Evolutionary conservation across 2,888 invertebrate genomes (phyloP).

Genomic region (Gortyna flavago): DNA sequence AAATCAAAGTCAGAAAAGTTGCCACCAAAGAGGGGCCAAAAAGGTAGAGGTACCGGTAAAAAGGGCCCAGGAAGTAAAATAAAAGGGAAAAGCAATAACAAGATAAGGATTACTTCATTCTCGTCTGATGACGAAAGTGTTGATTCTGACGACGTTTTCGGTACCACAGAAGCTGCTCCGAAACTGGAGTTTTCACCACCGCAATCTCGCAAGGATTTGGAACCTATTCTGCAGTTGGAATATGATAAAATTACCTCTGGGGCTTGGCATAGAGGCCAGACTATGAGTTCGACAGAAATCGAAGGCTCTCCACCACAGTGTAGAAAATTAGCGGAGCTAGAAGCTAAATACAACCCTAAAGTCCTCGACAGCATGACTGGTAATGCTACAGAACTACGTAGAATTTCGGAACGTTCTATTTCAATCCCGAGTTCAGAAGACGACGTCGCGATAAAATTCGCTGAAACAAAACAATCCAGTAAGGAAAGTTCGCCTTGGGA

Average conservation of each 20-base stretch:
- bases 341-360: constrained; percentile 92
- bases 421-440: constrained; percentile 94
- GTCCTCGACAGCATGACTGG: constrained; percentile 91
- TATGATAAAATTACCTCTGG: constrained; percentile 92
- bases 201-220: constrained; percentile 93
- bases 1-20: constrained; percentile 91
- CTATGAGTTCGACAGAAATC: constrained; percentile 94
- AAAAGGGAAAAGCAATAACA: constrained; percentile 91
- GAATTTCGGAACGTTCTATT: constrained; percentile 93
- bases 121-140: constrained; percentile 94
- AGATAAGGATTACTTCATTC: constrained; percentile 93
- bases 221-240: constrained; percentile 93
- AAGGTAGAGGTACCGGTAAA: constrained; percentile 91
- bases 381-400: constrained; percentile 92
- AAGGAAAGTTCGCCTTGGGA: constrained; percentile 91
- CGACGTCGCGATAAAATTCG: constrained; percentile 91
- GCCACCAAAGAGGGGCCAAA: constrained; percentile 91
- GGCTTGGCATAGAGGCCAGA: constrained; percentile 92
- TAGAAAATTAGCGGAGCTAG: constrained; percentile 91
- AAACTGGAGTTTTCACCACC: constrained; percentile 94
- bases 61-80: constrained; percentile 90
- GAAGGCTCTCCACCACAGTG: constrained; percentile 94
- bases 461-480: constrained; percentile 87
- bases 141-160: constrained; percentile 94
- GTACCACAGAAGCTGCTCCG: constrained; percentile 93